These are phyloP conservation scores for Ctenopoma kingsleyae DNA, from an alignment of 2,797 vertebrate genomes.

Conservation along the genomic window DNA sequence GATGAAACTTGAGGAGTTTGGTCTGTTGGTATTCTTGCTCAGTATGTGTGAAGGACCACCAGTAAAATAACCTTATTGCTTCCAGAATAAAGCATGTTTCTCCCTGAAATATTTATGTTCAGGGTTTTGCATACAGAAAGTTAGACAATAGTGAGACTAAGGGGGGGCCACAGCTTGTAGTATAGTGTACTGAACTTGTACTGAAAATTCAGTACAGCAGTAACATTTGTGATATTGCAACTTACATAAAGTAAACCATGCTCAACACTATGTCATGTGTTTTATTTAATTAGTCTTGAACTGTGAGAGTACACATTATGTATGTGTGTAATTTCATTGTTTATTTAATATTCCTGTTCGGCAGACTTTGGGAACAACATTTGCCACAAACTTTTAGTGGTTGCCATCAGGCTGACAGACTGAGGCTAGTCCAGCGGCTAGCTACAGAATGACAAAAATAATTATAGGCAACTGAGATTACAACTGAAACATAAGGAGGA, in stretches of 20 bases:
- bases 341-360: background rate
- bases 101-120: background rate
- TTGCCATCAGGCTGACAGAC: background rate
- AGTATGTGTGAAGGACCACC: background rate
- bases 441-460: background rate
- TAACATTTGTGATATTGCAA: background rate
- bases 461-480: background rate
- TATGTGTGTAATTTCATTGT: background rate
- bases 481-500: background rate
- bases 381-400: constrained; percentile 4
- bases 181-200: too few relatives aligned
- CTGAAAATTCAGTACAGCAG: background rate
- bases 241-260: background rate
- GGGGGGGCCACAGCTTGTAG: background rate
- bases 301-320: background rate
- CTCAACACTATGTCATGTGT: background rate
- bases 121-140: background rate
- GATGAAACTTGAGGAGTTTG: background rate
- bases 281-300: background rate
- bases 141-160: too few relatives aligned
- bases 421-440: background rate
- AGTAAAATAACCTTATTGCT: background rate
- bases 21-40: background rate
- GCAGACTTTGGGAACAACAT: background rate
- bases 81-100: background rate